Conservation (phyloP, 2,888 invertebrate species). For the Bombylius discolor region DNA sequence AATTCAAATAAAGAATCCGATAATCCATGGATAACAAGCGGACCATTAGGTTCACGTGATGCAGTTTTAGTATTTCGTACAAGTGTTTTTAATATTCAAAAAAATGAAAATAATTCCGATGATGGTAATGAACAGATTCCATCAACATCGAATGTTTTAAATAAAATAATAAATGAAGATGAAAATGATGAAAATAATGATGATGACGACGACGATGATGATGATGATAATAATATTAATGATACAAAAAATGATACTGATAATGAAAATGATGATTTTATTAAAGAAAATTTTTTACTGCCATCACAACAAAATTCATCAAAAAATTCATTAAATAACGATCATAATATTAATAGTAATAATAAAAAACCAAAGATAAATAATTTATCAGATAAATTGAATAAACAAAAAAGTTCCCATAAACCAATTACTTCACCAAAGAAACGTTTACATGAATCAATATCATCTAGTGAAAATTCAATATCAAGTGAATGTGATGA, state of each 20-base stretch:
- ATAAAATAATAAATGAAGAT: not conserved
- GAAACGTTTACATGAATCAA: constrained; percentile 20
- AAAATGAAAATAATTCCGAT: constrained; percentile 12
- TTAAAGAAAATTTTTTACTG: not conserved
- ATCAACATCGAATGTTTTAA: constrained; percentile 1
- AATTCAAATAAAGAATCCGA: not conserved
- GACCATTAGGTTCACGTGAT: constrained; percentile 47
- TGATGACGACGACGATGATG: not conserved
- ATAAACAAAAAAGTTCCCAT: no score
- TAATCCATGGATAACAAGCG: constrained; percentile 43
- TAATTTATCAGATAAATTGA: not conserved
- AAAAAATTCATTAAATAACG: no score
- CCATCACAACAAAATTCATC: not conserved
- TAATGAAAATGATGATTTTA: not conserved
- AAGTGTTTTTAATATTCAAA: constrained; percentile 36
- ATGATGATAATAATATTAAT: not conserved
- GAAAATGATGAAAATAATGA: not conserved
- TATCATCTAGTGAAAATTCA: constrained; percentile 32
- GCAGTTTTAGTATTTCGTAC: constrained; percentile 56
- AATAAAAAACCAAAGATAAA: not conserved
- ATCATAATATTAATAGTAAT: not conserved
- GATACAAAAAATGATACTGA: not conserved
- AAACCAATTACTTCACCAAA: constrained; percentile 11
- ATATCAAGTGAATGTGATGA: constrained; percentile 31
- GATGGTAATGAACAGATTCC: constrained; percentile 1